Base-by-base conservation (phyloP, 2,797 vertebrate species). In the Huso huso region DNA sequence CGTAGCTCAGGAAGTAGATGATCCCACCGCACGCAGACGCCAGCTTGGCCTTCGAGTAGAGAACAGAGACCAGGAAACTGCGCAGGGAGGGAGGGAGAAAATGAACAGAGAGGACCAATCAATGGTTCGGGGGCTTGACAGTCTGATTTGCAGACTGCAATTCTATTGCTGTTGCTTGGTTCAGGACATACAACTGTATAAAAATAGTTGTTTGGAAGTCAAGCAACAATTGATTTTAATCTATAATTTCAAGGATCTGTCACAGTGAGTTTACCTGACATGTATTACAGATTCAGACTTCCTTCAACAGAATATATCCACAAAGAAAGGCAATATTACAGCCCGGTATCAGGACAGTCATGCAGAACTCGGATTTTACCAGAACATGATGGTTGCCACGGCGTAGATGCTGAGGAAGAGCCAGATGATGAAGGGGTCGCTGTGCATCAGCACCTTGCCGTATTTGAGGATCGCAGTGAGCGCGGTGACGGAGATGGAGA, bases 381-480 rank as follows among this genome's bases (percentile, higher is more conserved):
- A 98, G 85, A 98, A 98, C 95, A 97, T 98, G 89, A 98, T 94
- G 77, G 96, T 98, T 68, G 96, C 93, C 72, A 98, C 91, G 0
- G 95, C 96, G 0, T 98, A 98, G 78, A 98, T 81, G 0, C 94
- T 93, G 0, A 98, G 90, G 77, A 98, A 98, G 70, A 98, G 95
- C 96, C 96, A 98, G 83, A 98, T 97, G 83, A 98, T 96, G 77
- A 96, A 87, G 67, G 94, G 93, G 0, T 98, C 90, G 0, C 96
- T 98, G 85, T 98, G 96, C 74, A 94, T 87, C 65, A 98, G 86
- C 10, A 98, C 96, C 15, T 94, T 89, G 73, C 96, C 96, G 0
- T 98, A 98, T 74, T 98, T 98, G 71, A 98, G 84, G 78, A 98
- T 98, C 80, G 84, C 94, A 0, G 95, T 98, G 71, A 98, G 91